Percentiles rank a stretch among this genome's conserved stretches.
These are phyloP conservation scores for Callithrix jacchus DNA, from an alignment of 2,113 vertebrate genomes.

Conservation along the genomic window DNA sequence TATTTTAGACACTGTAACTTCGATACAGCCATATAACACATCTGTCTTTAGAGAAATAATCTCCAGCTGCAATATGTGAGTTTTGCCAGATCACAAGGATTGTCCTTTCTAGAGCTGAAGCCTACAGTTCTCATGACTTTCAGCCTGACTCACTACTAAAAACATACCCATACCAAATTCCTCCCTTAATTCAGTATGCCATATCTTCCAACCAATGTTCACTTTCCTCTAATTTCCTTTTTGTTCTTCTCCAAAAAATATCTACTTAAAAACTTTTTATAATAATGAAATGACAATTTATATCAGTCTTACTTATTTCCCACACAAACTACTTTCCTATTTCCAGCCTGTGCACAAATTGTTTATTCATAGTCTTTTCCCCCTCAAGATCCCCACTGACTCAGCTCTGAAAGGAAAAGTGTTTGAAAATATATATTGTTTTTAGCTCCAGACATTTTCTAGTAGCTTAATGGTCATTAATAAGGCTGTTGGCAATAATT, in stretches of 20 bases:
- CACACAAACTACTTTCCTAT: not conserved
- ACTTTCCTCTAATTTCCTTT: not conserved
- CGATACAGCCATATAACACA: not conserved
- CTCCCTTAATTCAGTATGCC: not conserved
- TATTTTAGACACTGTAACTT: not conserved
- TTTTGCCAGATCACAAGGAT: not conserved
- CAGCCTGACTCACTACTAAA: not conserved
- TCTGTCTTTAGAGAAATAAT: not conserved
- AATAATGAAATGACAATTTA: not conserved
- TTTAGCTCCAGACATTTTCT: conserved; percentile 5
- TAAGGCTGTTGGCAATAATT: conserved; percentile 30
- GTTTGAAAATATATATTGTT: not conserved
- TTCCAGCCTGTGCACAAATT: not conserved
- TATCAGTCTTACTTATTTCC: not conserved
- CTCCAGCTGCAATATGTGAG: not conserved
- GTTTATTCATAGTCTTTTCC: not conserved
- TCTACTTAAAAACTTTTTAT: not conserved
- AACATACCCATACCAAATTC: not conserved
- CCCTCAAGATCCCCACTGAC: not conserved
- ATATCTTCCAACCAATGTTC: not conserved
- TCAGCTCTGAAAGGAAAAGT: not conserved
- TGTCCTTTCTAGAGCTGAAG: not conserved
- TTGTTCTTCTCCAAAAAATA: not conserved
- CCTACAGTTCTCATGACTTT: not conserved
- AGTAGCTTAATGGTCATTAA: not conserved